Evolutionary conservation across 2,888 invertebrate species (phyloP).

Genomic region (Schizaphis graminum): DNA sequence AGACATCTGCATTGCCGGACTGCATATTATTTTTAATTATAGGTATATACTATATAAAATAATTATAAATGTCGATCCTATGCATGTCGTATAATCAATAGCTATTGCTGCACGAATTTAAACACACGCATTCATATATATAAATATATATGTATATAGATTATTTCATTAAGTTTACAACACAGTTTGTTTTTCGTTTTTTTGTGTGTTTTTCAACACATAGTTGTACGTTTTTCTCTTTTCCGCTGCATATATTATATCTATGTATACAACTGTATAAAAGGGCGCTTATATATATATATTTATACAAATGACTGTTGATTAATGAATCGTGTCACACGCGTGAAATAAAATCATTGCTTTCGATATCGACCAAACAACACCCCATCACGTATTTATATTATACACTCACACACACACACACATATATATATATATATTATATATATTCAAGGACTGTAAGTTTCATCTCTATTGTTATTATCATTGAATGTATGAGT

Average conservation of each 20-base stretch:
- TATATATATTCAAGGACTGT: background rate
- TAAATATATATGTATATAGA: background rate
- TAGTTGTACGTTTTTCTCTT: background rate
- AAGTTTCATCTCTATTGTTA: background rate
- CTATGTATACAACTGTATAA: background rate
- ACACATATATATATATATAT: too few relatives aligned
- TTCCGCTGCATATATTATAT: background rate
- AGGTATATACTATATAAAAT: background rate
- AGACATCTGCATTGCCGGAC: background rate
- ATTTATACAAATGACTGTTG: background rate
- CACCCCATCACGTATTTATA: background rate
- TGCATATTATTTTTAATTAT: background rate
- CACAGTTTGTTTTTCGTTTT: conserved; percentile 11
- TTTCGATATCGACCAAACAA: conserved; percentile 47
- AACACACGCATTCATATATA: background rate
- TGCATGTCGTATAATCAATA: background rate
- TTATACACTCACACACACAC: background rate
- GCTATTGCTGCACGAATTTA: background rate
- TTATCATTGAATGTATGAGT: background rate
- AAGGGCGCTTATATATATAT: background rate
- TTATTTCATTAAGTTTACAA: conserved; percentile 37
- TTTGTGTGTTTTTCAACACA: background rate
- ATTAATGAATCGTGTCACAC: conserved; percentile 27
- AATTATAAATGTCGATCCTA: background rate
- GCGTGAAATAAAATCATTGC: background rate